Evolutionary conservation across 1,140 invertebrate species (phyloP), one percentile per base, ranked within the genome.

Genomic region (Thaumatotibia leucotreta): DNA sequence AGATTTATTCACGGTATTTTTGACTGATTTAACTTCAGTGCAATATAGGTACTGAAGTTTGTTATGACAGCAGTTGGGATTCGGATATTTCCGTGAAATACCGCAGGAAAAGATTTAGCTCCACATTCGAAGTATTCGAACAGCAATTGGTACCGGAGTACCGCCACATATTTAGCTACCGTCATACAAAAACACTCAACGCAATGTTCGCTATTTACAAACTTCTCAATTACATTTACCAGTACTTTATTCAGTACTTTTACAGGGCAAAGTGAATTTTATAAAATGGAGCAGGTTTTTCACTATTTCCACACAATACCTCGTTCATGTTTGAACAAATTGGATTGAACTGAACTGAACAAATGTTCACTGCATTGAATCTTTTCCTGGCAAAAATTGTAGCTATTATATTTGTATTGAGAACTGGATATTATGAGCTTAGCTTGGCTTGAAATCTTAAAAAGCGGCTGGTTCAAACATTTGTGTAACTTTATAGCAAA

Each of bases 281-380:
- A 67, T 50, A 31, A 31, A 66, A 27, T 29, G 33, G 49, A 31
- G 33, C 63, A 31, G 52, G 52, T 58, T 65, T 73, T 64, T 75
- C 35, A 66, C 5, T 14, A 27, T 58, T 58, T 58, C 32, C 29
- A 63, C 45, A 66, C 72, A 75, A 74, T 70, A 63, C 52, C 50
- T 20, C 70, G 61, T 69, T 76, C 66, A 67, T 71, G 71, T 80
- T 72, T 74, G 69, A 75, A 68, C 72, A 71, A 78, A 78, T 72
- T 76, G 67, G 70, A 80, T 80, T 66, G 76, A 69, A 73, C 63
- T 50, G 70, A 70, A 74, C 61, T 61, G 70, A 67, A 72, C 72
- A 75, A 80, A 76, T 78, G 74, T 80, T 69, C 72, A 79, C 69
- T 70, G 71, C 67, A 66, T 49, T 62, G 70, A 67, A 69, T 72